Percentiles rank a stretch among this genome's conserved stretches.
These are phyloP conservation scores for Sphaerophoria rueppellii DNA, from an alignment of 2,888 invertebrate genomes.

Conservation along the genomic window DNA sequence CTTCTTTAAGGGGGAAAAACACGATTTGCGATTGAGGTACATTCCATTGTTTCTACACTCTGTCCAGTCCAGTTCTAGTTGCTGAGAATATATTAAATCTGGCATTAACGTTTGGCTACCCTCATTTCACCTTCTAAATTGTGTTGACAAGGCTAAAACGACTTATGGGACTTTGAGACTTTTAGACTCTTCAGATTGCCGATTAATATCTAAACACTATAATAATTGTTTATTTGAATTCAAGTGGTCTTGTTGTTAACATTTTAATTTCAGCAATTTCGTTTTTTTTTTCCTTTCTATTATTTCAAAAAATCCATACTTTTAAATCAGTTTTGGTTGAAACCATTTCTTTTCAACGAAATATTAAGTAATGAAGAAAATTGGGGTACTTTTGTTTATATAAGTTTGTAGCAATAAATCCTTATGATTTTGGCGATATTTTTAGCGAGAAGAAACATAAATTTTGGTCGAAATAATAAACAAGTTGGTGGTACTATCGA, in stretches of 20 bases:
- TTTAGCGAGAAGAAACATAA: slow-evolving; percentile 63
- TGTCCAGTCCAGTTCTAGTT: slow-evolving; percentile 57
- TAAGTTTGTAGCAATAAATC: slow-evolving; percentile 2
- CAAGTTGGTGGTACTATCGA: slow-evolving; percentile 10
- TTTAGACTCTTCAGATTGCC: background rate
- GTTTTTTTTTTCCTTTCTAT: background rate
- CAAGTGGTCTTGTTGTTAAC: slow-evolving; percentile 57
- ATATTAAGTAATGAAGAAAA: slow-evolving; percentile 7
- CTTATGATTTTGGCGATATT: slow-evolving; percentile 65
- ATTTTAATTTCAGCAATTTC: slow-evolving; percentile 21
- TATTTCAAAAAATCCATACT: background rate
- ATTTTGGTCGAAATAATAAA: slow-evolving; percentile 53
- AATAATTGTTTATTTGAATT: slow-evolving; percentile 60
- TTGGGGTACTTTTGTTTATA: background rate
- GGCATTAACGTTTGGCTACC: no score
- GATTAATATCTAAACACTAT: slow-evolving; percentile 14
- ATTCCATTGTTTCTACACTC: no score
- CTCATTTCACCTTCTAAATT: background rate
- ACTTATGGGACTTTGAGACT: background rate
- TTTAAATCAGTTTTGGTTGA: background rate
- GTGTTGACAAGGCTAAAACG: background rate
- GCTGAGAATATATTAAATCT: background rate
- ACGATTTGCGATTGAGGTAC: no score
- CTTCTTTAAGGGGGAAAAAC: slow-evolving; percentile 42
- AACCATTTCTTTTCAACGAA: slow-evolving; percentile 6